These are phyloP conservation scores for Hydrolagus affinis DNA, from an alignment of 2,113 vertebrate genomes.

Conservation along the genomic window DNA sequence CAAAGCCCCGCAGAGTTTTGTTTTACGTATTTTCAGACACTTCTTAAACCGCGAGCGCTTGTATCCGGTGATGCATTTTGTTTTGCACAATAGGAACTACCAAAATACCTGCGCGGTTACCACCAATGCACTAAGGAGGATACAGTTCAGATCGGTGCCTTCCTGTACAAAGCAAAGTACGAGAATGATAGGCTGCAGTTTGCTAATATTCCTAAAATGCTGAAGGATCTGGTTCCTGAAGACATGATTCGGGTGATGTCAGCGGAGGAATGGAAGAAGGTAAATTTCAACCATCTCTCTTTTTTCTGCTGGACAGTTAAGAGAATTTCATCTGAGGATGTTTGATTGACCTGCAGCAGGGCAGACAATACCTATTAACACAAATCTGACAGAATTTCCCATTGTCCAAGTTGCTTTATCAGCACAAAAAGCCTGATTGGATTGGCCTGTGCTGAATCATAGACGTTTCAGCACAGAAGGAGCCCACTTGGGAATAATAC, in stretches of 20 bases:
- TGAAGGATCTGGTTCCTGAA: conserved; percentile 77
- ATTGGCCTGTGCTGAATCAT: not conserved
- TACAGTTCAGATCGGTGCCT: conserved; percentile 65
- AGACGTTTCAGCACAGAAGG: not conserved
- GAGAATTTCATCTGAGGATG: not conserved
- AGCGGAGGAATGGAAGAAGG: conserved; percentile 89
- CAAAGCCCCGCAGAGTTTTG: too few relatives aligned
- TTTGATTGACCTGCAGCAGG: not conserved
- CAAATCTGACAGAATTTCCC: not conserved
- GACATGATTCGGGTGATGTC: conserved; percentile 70
- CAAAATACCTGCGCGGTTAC: conserved; percentile 88
- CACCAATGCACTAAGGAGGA: conserved; percentile 77
- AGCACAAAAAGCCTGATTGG: not conserved
- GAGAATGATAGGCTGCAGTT: conserved; percentile 62
- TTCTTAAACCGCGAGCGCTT: too few relatives aligned
- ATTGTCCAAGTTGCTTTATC: not conserved
- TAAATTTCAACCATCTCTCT: conserved; percentile 37
- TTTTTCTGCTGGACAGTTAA: not conserved
- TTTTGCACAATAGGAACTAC: conserved; percentile 67
- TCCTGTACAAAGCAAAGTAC: conserved; percentile 73
- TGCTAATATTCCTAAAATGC: conserved; percentile 65
- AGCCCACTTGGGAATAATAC: not conserved
- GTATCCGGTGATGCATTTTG: too few relatives aligned
- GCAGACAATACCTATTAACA: not conserved
- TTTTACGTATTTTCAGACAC: too few relatives aligned